Evolutionary conservation across 2,797 vertebrate genomes (phyloP).

Genomic region (Spatula versicolor): DNA sequence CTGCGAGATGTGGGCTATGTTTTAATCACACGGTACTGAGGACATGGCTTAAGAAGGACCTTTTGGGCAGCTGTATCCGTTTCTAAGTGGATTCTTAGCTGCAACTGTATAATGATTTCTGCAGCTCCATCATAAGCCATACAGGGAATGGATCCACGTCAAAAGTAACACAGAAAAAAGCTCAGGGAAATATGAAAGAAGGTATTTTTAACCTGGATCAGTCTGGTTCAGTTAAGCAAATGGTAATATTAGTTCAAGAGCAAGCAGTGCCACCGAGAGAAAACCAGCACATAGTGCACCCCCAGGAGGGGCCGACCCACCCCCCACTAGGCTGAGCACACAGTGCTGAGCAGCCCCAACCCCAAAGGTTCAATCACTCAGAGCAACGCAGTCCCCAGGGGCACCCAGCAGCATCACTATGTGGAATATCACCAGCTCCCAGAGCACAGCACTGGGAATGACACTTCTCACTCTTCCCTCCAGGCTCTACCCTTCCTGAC

Average conservation of each 20-base stretch:
- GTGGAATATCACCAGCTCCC: background rate
- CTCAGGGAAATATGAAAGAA: background rate
- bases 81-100: background rate
- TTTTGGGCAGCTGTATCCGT: background rate
- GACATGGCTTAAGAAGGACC: background rate
- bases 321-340: background rate
- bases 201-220: background rate
- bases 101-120: background rate
- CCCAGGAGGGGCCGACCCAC: background rate
- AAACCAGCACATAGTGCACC: background rate
- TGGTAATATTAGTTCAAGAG: background rate
- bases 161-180: background rate
- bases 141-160: background rate
- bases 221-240: background rate
- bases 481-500: background rate
- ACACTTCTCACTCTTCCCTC: background rate
- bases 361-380: background rate
- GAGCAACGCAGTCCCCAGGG: background rate
- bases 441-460: background rate
- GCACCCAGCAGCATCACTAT: background rate
- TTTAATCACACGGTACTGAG: background rate
- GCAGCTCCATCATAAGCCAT: background rate
- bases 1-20: background rate
- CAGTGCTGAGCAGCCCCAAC: background rate
- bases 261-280: background rate